A percentile compares a stretch with the other conserved stretches of the same genome.
Conservation (phyloP, 2,113 vertebrate species). For the Sapayoa aenigma region DNA sequence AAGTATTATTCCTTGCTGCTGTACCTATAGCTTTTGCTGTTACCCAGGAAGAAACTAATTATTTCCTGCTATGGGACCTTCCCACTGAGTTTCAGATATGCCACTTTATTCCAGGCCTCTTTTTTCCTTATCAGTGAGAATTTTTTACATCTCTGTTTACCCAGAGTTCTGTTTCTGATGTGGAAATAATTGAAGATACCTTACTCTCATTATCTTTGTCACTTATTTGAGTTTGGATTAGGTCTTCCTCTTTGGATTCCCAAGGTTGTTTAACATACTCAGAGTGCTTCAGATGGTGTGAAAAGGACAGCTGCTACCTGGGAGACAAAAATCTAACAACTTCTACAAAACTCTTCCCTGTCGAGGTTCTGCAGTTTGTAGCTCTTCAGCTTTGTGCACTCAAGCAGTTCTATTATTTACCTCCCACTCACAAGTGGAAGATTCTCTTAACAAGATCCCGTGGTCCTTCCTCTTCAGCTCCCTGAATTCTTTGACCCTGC, state of each 20-base stretch:
- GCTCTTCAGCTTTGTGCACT: background rate
- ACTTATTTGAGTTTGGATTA: background rate
- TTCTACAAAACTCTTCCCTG: background rate
- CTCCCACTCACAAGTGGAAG: background rate
- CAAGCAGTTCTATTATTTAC: background rate
- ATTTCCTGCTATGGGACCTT: background rate
- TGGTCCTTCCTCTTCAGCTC: background rate
- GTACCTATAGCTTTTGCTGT: background rate
- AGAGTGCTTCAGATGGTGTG: background rate
- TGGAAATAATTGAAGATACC: background rate
- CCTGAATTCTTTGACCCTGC: background rate
- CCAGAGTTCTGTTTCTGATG: background rate
- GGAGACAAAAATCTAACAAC: background rate
- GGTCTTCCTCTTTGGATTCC: background rate
- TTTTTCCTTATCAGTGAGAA: background rate
- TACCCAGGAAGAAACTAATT: background rate
- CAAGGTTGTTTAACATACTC: background rate
- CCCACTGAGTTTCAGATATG: background rate
- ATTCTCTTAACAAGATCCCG: background rate
- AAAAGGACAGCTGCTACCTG: background rate
- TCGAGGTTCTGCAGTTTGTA: background rate
- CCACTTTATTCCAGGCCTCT: background rate
- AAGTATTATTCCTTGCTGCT: background rate
- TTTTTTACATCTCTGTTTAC: background rate
- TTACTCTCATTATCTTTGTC: background rate